Conservation (phyloP, 2,888 invertebrate genomes). For the Caenorhabditis sp. region DNA sequence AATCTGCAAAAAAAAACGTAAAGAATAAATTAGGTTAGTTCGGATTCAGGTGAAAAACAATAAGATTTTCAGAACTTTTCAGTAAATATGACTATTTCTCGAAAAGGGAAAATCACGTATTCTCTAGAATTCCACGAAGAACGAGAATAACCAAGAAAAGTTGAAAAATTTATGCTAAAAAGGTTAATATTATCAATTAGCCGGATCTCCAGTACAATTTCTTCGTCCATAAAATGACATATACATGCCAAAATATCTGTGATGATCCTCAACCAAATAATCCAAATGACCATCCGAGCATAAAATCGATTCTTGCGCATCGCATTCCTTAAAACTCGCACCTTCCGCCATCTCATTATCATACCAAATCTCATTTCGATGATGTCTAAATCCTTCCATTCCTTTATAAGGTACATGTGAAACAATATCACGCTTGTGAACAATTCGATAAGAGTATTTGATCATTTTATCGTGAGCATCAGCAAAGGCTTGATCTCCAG, state of each 20-base stretch:
- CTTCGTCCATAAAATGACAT: constrained; percentile 28
- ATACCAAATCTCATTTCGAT: constrained; percentile 55
- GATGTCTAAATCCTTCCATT: constrained; percentile 50
- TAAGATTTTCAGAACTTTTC: too few species aligned
- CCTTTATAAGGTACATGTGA: constrained; percentile 51
- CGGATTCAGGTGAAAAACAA: too few species aligned
- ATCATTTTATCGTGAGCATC: constrained; percentile 46
- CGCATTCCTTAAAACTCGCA: constrained; percentile 40
- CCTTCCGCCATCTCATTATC: constrained; percentile 54
- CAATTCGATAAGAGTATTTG: constrained; percentile 48
- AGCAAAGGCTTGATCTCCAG: constrained; percentile 55
- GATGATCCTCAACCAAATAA: constrained; percentile 25
- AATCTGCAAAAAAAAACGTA: too few species aligned
- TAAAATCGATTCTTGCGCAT: constrained; percentile 38
- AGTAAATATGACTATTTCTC: too few species aligned
- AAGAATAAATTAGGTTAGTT: too few species aligned
- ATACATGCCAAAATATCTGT: constrained; percentile 35
- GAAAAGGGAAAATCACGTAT: too few species aligned
- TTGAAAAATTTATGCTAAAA: too few species aligned
- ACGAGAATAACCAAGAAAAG: too few species aligned
- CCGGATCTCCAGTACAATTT: constrained; percentile 35
- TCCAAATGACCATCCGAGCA: constrained; percentile 42
- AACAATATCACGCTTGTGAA: constrained; percentile 49
- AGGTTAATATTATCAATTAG: too few species aligned
- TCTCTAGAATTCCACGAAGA: too few species aligned